phyloP scores from a whole-genome alignment of 2,888 invertebrate genomes.

The Cremastinae sp. region DNA sequence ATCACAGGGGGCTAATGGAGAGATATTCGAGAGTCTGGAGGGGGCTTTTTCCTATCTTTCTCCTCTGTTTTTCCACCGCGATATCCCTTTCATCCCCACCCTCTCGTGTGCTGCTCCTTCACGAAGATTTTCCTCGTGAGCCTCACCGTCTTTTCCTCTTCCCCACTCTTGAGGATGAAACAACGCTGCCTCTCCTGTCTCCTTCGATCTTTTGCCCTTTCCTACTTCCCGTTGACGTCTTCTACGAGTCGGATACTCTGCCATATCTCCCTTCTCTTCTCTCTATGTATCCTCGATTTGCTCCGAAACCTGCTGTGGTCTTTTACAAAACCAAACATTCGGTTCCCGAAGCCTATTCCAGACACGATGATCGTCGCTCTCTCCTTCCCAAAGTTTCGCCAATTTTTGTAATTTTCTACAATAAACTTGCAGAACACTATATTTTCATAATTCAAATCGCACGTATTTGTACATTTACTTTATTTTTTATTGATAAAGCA shows the following conservation, averaged over 20 bases:
- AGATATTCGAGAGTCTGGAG: conserved; percentile 78
- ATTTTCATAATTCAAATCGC: too few species aligned
- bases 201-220: conserved; percentile 23
- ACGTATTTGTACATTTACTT: too few species aligned
- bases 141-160: conserved; percentile 55
- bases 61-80: conserved; percentile 23
- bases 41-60: conserved; percentile 51
- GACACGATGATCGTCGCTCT: too few species aligned
- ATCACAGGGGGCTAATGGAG: conserved; percentile 80
- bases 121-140: conserved; percentile 50
- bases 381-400: too few species aligned
- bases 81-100: conserved; percentile 67
- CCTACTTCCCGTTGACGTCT: conserved; percentile 39
- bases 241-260: conserved; percentile 19
- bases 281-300: conserved; percentile 65
- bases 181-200: conserved; percentile 38
- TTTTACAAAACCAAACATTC: conserved; percentile 57
- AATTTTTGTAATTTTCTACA: too few species aligned
- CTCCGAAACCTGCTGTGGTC: conserved; percentile 70
- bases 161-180: conserved; percentile 38
- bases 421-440: too few species aligned
- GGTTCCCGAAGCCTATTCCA: conserved; percentile 9
- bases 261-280: conserved; percentile 60
- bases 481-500: too few species aligned
- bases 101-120: conserved; percentile 22